These are phyloP conservation scores for Drosophila tristis DNA, from an alignment of 1,140 invertebrate species.

Conservation along the genomic window DNA sequence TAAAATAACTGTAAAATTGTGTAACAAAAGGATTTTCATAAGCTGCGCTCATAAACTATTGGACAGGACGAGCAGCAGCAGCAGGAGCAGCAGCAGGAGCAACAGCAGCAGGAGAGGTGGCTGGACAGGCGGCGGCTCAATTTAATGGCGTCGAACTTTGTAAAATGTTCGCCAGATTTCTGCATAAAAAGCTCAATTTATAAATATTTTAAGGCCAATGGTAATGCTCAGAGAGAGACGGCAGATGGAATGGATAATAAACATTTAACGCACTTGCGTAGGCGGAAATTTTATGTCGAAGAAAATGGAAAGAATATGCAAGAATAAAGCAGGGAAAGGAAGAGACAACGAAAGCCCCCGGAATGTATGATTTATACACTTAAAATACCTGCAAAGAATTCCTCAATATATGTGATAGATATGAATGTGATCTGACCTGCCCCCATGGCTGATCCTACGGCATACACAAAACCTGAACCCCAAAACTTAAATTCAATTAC, in stretches of 20 bases:
- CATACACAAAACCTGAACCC: too few species aligned
- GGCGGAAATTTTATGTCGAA: slow-evolving; percentile 8
- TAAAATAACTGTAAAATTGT: slow-evolving; percentile 79
- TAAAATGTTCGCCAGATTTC: slow-evolving; percentile 38
- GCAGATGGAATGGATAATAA: not conserved
- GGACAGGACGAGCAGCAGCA: not conserved
- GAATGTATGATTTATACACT: too few species aligned
- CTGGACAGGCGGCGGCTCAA: slow-evolving; percentile 38
- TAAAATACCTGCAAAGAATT: too few species aligned
- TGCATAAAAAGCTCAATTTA: slow-evolving; percentile 50
- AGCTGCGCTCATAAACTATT: slow-evolving; percentile 78
- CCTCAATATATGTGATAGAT: too few species aligned
- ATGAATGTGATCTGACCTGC: too few species aligned
- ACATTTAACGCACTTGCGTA: slow-evolving; percentile 19
- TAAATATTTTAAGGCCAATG: slow-evolving; percentile 63
- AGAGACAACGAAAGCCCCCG: too few species aligned
- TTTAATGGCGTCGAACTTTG: slow-evolving; percentile 73
- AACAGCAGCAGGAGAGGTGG: not conserved
- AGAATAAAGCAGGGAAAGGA: not conserved
- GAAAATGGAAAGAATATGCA: not conserved
- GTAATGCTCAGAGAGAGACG: slow-evolving; percentile 32
- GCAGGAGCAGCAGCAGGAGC: not conserved
- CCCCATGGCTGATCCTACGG: too few species aligned
- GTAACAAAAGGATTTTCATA: slow-evolving; percentile 82
- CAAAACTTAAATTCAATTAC: too few species aligned